Percentiles rank a stretch among this genome's conserved stretches.
Evolutionary conservation across 2,797 vertebrate genomes (phyloP).

Genomic region (Liasis olivaceus): DNA sequence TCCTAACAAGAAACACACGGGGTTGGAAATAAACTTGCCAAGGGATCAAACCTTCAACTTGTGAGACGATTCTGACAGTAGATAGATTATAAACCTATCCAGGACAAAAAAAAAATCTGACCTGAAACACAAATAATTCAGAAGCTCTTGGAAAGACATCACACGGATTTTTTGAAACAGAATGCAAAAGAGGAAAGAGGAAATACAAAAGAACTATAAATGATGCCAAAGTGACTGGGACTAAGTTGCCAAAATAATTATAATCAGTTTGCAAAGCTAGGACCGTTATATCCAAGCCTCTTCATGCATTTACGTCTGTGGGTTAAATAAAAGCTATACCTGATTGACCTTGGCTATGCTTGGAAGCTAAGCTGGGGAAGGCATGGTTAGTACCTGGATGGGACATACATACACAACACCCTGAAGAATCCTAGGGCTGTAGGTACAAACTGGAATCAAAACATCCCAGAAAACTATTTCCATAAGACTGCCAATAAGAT

Average conservation of each 20-base stretch:
- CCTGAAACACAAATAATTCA: background rate
- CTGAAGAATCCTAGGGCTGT: background rate
- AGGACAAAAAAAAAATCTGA: background rate
- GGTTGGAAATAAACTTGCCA: conserved; percentile 8
- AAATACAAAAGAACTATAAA: conserved; percentile 13
- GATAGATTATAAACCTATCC: background rate
- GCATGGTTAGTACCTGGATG: background rate
- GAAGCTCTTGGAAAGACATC: background rate
- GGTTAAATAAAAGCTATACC: background rate
- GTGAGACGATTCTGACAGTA: background rate
- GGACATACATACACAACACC: background rate
- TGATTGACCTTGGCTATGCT: background rate
- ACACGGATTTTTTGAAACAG: background rate
- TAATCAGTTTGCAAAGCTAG: background rate
- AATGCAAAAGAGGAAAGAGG: background rate
- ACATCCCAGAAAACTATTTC: background rate
- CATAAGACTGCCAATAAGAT: background rate
- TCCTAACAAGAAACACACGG: conserved; percentile 59
- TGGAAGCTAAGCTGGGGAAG: background rate
- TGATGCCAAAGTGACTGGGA: background rate
- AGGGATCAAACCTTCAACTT: background rate
- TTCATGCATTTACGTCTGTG: background rate
- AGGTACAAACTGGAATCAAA: background rate
- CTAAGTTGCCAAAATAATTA: conserved; percentile 20
- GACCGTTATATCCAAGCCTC: background rate